phyloP scores from a whole-genome alignment of 2,113 vertebrate genomes.

The Enhydra lutris region DNA sequence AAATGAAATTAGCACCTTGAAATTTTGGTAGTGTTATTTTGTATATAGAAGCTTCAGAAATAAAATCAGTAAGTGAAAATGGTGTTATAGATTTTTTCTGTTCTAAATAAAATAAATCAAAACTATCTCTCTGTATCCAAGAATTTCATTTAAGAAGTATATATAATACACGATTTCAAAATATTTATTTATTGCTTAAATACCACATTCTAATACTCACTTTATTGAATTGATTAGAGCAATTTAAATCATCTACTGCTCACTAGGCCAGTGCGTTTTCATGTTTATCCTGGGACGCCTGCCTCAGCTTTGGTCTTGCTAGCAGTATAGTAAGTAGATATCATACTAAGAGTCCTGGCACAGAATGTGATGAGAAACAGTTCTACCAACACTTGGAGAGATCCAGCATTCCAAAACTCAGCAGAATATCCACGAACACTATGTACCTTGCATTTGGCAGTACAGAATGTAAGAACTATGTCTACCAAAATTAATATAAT shows the following conservation, averaged over 20 bases:
- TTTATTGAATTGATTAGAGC: background rate
- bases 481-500: background rate
- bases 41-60: background rate
- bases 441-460: background rate
- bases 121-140: background rate
- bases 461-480: background rate
- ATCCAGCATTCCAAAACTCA: background rate
- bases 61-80: background rate
- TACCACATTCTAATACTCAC: background rate
- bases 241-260: background rate
- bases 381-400: background rate
- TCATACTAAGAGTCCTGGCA: background rate
- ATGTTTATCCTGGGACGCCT: background rate
- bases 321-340: background rate
- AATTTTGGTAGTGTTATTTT: background rate
- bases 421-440: background rate
- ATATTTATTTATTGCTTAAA: background rate
- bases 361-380: background rate
- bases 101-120: background rate
- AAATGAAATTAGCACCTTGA: background rate
- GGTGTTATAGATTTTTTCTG: background rate
- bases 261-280: background rate
- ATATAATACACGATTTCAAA: background rate
- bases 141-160: background rate
- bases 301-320: background rate